phyloP scores from a whole-genome alignment of 2,797 vertebrate genomes.

The Numenius phaeopus region DNA sequence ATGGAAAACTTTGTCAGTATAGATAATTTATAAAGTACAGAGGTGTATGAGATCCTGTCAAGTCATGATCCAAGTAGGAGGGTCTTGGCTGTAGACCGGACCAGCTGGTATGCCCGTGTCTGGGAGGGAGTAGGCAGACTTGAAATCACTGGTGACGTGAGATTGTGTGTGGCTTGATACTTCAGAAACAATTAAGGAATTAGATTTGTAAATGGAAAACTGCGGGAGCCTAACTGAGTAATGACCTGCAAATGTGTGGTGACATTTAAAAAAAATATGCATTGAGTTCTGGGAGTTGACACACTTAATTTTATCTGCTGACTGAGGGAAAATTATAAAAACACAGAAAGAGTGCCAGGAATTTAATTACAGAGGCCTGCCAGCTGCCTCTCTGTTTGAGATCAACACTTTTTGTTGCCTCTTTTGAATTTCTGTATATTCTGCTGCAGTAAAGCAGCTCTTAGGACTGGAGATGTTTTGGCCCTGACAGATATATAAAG shows the following conservation, averaged over 20 bases:
- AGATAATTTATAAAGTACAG: background rate
- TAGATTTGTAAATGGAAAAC: background rate
- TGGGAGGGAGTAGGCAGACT: background rate
- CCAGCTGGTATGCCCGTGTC: background rate
- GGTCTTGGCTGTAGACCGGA: background rate
- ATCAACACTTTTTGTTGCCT: background rate
- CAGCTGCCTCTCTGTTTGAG: conserved; percentile 26
- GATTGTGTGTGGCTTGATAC: background rate
- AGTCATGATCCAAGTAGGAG: background rate
- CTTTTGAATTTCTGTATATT: background rate
- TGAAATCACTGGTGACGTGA: background rate
- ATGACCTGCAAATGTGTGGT: background rate
- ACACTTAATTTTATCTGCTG: conserved; percentile 9
- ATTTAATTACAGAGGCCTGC: conserved; percentile 31
- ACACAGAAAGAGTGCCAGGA: background rate
- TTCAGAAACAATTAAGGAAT: background rate
- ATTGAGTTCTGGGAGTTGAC: background rate
- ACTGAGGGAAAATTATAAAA: conserved; percentile 25
- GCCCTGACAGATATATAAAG: background rate
- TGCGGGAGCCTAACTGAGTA: background rate
- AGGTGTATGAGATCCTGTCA: background rate
- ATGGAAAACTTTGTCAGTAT: background rate
- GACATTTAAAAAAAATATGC: conserved; percentile 15
- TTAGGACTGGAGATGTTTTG: background rate
- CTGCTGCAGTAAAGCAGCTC: background rate